Evolutionary conservation across 2,888 invertebrate genomes (phyloP).

Genomic region (Philopedon plagiatum): DNA sequence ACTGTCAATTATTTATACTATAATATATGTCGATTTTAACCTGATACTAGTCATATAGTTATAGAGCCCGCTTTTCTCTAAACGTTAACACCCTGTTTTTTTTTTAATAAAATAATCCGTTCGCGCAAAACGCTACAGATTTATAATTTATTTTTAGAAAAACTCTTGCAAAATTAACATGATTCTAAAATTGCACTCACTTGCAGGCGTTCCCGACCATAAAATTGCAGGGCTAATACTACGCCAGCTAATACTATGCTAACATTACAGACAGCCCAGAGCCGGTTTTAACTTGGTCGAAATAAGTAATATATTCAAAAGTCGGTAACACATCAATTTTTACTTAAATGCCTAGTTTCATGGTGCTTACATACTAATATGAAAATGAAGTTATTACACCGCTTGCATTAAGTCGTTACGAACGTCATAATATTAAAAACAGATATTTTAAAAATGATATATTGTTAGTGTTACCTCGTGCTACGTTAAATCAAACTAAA

Average conservation of each 20-base stretch:
- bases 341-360: not conserved
- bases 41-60: no score
- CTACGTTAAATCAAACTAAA: not conserved
- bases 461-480: not conserved
- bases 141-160: no score
- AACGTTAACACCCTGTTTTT: no score
- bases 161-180: not conserved
- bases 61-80: no score
- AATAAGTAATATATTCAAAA: not conserved
- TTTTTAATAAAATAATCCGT: no score
- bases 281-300: not conserved
- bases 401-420: conserved; percentile 10
- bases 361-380: not conserved
- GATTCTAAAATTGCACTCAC: not conserved
- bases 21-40: no score
- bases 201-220: not conserved
- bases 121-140: no score
- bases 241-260: not conserved
- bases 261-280: not conserved
- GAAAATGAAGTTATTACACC: conserved; percentile 3
- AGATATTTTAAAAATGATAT: conserved; percentile 17
- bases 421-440: conserved; percentile 2
- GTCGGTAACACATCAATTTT: not conserved
- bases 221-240: not conserved
- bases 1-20: no score